Conservation (phyloP, 2,888 invertebrate species). For the Calephelis perditalis region DNA sequence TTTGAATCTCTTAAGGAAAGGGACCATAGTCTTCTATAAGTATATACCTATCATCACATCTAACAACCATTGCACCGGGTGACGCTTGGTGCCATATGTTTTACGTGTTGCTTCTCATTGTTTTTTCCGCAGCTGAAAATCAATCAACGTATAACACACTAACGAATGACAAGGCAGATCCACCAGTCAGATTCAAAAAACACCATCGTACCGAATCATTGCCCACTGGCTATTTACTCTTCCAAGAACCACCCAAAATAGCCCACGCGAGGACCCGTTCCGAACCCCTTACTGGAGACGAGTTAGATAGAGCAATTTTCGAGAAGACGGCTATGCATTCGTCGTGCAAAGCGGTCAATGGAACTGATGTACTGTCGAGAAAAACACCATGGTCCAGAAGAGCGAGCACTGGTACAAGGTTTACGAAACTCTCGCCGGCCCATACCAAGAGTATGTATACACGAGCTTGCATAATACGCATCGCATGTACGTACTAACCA, state of each 20-base stretch:
- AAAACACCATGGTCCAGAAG: conserved; percentile 57
- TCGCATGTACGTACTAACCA: conserved; percentile 27
- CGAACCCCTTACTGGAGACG: conserved; percentile 81
- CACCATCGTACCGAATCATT: conserved; percentile 65
- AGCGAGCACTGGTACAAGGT: conserved; percentile 65
- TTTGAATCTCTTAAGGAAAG: conserved; percentile 7
- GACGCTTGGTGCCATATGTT: conserved; percentile 62
- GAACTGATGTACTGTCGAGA: conserved; percentile 45
- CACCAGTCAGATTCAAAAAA: conserved; percentile 46
- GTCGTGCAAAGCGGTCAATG: conserved; percentile 58
- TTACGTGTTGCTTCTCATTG: conserved; percentile 69
- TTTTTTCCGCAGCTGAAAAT: conserved; percentile 64
- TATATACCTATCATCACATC: conserved; percentile 21
- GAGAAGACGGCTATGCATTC: conserved; percentile 52
- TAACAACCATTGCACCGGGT: conserved; percentile 52
- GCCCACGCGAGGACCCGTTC: conserved; percentile 84
- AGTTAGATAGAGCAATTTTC: conserved; percentile 51
- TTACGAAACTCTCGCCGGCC: conserved; percentile 67
- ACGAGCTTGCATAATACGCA: conserved; percentile 29
- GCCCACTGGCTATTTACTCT: conserved; percentile 56
- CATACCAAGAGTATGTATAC: conserved; percentile 71
- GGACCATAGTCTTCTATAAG: conserved; percentile 28
- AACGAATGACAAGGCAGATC: conserved; percentile 54
- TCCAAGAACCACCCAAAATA: conserved; percentile 59
- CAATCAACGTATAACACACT: conserved; percentile 68